Evolutionary conservation across 2,888 invertebrate genomes (phyloP).

Genomic region (Elmis aenea): DNA sequence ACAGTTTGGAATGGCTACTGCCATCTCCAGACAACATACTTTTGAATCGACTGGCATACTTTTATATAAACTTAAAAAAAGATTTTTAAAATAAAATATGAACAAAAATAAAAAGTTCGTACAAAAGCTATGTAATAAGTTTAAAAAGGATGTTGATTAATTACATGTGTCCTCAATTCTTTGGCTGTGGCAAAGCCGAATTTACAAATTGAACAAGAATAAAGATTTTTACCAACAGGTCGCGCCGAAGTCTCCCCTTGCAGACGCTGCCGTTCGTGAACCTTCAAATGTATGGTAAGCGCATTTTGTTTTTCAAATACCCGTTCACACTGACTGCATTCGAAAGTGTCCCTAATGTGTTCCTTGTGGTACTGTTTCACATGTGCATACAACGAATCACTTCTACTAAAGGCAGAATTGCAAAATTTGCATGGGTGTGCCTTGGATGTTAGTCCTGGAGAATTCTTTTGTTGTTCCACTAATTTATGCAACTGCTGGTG

Average conservation of each 20-base stretch:
- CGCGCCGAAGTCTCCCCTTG: constrained; percentile 23
- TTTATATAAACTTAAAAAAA: too few species aligned
- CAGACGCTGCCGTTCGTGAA: constrained; percentile 51
- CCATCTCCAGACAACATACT: too few species aligned
- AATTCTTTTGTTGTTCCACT: constrained; percentile 31
- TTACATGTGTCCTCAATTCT: constrained; percentile 43
- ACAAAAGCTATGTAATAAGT: not conserved
- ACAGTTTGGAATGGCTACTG: too few species aligned
- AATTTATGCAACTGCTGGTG: constrained; percentile 53
- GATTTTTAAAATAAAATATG: too few species aligned
- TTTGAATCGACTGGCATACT: too few species aligned
- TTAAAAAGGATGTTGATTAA: constrained; percentile 43
- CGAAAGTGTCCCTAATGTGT: constrained; percentile 47
- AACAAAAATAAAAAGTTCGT: too few species aligned
- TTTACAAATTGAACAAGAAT: constrained; percentile 57
- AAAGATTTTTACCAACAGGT: constrained; percentile 29
- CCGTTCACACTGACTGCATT: constrained; percentile 62
- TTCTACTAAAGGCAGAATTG: constrained; percentile 57
- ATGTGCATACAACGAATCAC: constrained; percentile 59
- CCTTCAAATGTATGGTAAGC: constrained; percentile 58
- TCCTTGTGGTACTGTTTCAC: constrained; percentile 56
- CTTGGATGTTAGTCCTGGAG: constrained; percentile 15
- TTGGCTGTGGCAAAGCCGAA: constrained; percentile 40
- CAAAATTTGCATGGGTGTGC: constrained; percentile 56
- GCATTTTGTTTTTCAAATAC: constrained; percentile 59